Evolutionary conservation across 2,797 vertebrate species (phyloP), one percentile per base, ranked within the genome.

Genomic region (Paguma larvata): DNA sequence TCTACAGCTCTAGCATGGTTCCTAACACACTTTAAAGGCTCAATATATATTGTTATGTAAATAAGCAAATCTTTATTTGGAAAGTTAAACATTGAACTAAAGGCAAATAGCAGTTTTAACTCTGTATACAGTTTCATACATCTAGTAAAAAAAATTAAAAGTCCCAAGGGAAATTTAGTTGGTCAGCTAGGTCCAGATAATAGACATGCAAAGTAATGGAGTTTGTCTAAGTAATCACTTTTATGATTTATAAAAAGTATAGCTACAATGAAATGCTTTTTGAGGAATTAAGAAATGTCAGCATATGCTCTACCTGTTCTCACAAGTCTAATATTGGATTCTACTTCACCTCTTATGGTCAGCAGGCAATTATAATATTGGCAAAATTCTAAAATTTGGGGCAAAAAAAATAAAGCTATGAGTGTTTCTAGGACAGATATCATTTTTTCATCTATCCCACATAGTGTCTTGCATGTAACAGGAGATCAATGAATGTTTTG

Each of bases 211-310:
- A 88, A 96, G 72, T 30, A 88, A 94, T 91, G 38, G 7, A 13
- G 5, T n/a, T 75, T 53, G 16, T 72, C 19, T n/a, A 85, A 91
- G 85, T 73, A 72, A 75, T 91, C 93, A 59, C 13, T 89, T 67
- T 79, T 77, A 19, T 84, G n/a, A 85, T 63, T 78, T 92, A 75
- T 68, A 19, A 85, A 85, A 94, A 96, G 23, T 59, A 11, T 53
- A 85, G 72, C 7, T 59, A 15, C 25, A 75, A 86, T 65, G 23
- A 53, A 94, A 94, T 89, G 44, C 5, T 89, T 85, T 86, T 91
- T 65, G 53, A 87, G 27, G 93, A 95, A 80, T 51, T 70, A 83
- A 89, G 78, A 94, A 91, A n/a, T 83, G 21, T 51, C 48, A 85
- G 6, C 2, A 59, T 38, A 38, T 70, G 44, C 34, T 96, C 59